Base-by-base conservation (phyloP, 2,113 vertebrate genomes). In the Gallinago paraguaiae region DNA sequence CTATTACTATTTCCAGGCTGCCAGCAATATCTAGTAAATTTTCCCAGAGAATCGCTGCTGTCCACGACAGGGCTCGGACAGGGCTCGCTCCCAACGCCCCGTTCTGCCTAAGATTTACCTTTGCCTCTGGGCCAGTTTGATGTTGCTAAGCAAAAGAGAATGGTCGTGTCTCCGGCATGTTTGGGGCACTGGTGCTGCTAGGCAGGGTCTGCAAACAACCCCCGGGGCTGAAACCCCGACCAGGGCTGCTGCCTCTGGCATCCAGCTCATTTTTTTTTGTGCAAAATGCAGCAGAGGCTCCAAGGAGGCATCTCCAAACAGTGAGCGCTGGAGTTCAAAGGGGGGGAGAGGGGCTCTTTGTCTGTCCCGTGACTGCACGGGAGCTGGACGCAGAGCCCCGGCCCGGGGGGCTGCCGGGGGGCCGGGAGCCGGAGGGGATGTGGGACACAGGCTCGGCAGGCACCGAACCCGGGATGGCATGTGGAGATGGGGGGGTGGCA, bases 111-210 rank as follows among this genome's bases (percentile, higher is more conserved):
- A 71, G 90, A 46, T 89, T 89, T 87, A 39, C 87, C 90, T 95
- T 77, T 37, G 91, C 80, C 79, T 54, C 50, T 22, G 61, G 41
- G 82, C 59, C 87, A 69, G 82, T 33, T 41, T 5, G 20, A 1
- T 19, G 90, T 78, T 91, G 93, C 92, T 88, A 48, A 78, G 91
- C 83, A 60, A 4, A 64, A 17, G 3, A 41, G 9, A 9, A 59
- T 28, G 56, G n/a, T 3, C 9, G 17, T 22, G 82, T 23, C 30
- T 35, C 43, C 31, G 74, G 77, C 54, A 28, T 27, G 82, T 85
- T 67, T 70, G 88, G 91, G 90, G 65, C 79, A 15, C 54, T 31
- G 27, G 17, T 4, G 97, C 95, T 97, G 96, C 97, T 94, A 86
- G 46, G 82, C 90, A 85, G 88, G 20, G 87, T 8, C 65, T 27